Base-by-base conservation (phyloP, 53 echinoderm and acorn worm species). In the Stichopus horrens region DNA sequence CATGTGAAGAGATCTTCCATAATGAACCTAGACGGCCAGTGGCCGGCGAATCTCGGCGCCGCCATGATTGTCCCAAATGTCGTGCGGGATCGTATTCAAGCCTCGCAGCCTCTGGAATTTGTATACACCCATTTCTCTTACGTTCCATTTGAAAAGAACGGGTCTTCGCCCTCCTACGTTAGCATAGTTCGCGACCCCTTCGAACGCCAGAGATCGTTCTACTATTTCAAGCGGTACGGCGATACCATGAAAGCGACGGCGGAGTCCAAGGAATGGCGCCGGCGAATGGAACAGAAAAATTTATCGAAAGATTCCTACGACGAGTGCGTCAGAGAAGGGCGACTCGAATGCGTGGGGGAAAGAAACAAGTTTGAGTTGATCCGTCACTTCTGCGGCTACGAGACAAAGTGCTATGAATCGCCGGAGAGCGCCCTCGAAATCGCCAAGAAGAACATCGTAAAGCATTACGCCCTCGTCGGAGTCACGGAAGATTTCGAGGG, bases 321-420 rank as follows among this genome's bases (percentile, higher is more conserved):
- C 57, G 87, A 87, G 5, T 87, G 87, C 58, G 87, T 87, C n/a
- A 74, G 18, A 7, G 54, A 74, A 13, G 19, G 54, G 18, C n/a
- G 75, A 21, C n/a, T 16, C 7, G 87, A 87, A 23, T 87, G 87
- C 51, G 87, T 87, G 6, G 87, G 87, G 5, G 56, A 55, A 5
- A 54, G 87, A 9, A 22, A 14, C 53, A 54, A 13, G 4, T 55
- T 23, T 54, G 87, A 87, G 9, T 58, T 87, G 14, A 87, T 75
- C n/a, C 71, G 87, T 20, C 74, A 87, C 54, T 87, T 87, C 37
- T 87, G 87, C 54, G 87, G 87, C 8, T 87, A 87, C 22, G 55
- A 14, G 18, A 5, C 9, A 23, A 7, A 14, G 57, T 87, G 87
- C 23, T 87, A 87, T 9, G 23, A 56, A n/a, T 14, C 74, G 19